Evolutionary conservation across 1,140 invertebrate species (phyloP).

Genomic region (Sarcophaga bullata): DNA sequence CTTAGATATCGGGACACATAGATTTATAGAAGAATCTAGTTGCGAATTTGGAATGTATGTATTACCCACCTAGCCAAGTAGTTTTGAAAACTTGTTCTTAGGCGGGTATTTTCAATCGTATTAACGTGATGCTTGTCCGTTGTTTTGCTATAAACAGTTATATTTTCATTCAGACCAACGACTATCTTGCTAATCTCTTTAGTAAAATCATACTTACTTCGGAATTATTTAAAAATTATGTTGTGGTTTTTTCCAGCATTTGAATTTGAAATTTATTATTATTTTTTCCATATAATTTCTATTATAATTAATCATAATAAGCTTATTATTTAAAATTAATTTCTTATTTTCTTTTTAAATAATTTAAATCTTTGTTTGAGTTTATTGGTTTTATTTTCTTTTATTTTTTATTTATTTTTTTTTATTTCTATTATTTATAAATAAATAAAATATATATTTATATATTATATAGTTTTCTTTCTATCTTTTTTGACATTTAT

Average conservation of each 20-base stretch:
- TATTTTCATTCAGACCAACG: too few relatives aligned
- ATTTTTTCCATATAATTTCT: slow-evolving; percentile 4
- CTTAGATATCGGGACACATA: too few relatives aligned
- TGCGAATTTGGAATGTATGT: too few relatives aligned
- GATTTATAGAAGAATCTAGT: too few relatives aligned
- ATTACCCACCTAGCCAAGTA: too few relatives aligned
- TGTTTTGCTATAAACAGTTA: too few relatives aligned
- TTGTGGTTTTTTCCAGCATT: not conserved
- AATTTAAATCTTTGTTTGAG: slow-evolving; percentile 5
- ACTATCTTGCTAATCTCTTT: too few relatives aligned
- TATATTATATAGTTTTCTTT: slow-evolving; percentile 3
- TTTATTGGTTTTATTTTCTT: not conserved
- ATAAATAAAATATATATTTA: slow-evolving; percentile 24
- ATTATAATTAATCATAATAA: not conserved
- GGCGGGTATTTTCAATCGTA: too few relatives aligned
- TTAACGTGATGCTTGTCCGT: too few relatives aligned
- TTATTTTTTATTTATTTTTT: not conserved
- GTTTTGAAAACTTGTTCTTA: too few relatives aligned
- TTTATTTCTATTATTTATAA: slow-evolving; percentile 15
- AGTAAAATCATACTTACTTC: too few relatives aligned
- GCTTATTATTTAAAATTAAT: slow-evolving; percentile 22
- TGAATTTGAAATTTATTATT: slow-evolving; percentile 6
- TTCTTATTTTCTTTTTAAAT: not conserved
- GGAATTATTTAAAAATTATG: too few relatives aligned
- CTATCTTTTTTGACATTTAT: slow-evolving; percentile 4